A percentile compares a stretch with the other conserved stretches of the same genome.
Conservation (phyloP, 1,140 invertebrate genomes). For the Pemphigus obesinymphae region DNA sequence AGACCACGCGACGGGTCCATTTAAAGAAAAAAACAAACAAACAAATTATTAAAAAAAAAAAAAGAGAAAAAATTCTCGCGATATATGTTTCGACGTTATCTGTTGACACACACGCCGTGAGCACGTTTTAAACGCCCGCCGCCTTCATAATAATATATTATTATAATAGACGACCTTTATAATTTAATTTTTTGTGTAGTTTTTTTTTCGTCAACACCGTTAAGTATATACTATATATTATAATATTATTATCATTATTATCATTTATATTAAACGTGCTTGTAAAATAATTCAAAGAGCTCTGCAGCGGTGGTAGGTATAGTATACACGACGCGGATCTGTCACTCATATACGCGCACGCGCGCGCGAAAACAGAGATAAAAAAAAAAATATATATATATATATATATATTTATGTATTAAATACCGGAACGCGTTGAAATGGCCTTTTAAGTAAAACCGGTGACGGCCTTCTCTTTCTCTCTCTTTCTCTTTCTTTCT, state of each 20-base stretch:
- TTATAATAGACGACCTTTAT: not conserved
- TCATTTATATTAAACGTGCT: not conserved
- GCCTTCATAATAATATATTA: not conserved
- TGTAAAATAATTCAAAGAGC: not conserved
- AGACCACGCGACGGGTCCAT: not conserved
- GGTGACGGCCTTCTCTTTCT: not conserved
- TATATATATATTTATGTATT: not conserved
- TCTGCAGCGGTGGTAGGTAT: too few species aligned
- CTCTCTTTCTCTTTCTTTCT: not conserved
- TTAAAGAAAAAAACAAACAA: too few species aligned
- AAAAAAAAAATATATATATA: not conserved
- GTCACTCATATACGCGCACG: not conserved
- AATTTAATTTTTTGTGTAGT: too few species aligned
- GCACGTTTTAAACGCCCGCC: not conserved
- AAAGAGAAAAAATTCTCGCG: too few species aligned
- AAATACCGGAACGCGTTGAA: conserved; percentile 26
- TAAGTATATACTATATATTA: too few species aligned
- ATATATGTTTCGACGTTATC: not conserved
- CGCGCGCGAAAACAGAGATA: not conserved
- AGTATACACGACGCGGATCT: not conserved
- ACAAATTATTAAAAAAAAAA: too few species aligned
- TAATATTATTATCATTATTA: too few species aligned
- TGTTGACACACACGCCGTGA: not conserved
- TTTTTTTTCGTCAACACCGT: not conserved
- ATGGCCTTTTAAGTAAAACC: conserved; percentile 33